Evolutionary conservation across 1,140 invertebrate genomes (phyloP).

Genomic region (Tetragnatha versicolor): DNA sequence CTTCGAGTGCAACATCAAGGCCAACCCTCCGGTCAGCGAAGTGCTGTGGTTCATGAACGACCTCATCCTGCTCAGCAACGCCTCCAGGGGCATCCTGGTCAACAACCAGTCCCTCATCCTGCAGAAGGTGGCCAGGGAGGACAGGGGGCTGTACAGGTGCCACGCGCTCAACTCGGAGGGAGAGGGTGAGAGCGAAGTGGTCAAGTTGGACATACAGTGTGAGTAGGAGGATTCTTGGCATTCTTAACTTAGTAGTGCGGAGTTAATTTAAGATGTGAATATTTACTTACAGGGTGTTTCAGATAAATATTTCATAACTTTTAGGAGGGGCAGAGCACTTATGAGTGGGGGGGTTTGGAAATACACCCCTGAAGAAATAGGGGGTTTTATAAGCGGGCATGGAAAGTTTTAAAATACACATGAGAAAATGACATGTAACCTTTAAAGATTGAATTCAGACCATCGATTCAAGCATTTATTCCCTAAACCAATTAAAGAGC

Average conservation of each 20-base stretch:
- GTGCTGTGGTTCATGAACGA: constrained; percentile 58
- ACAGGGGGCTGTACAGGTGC: constrained; percentile 75
- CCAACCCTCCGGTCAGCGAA: constrained; percentile 59
- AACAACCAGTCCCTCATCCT: constrained; percentile 74
- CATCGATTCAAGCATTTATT: too few species aligned
- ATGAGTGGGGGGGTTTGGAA: too few species aligned
- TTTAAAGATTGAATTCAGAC: too few species aligned
- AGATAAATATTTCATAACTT: too few species aligned
- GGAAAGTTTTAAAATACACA: background rate
- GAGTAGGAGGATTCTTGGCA: too few species aligned
- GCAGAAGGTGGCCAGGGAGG: constrained; percentile 60
- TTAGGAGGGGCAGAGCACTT: too few species aligned
- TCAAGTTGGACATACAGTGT: constrained; percentile 81
- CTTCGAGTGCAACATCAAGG: constrained; percentile 58
- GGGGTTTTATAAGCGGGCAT: too few species aligned
- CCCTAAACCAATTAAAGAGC: too few species aligned
- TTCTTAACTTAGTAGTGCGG: too few species aligned
- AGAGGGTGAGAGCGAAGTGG: constrained; percentile 82
- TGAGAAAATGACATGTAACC: background rate
- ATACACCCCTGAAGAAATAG: too few species aligned
- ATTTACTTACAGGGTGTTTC: background rate
- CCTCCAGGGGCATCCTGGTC: constrained; percentile 75
- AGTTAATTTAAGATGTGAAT: too few species aligned
- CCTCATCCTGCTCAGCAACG: constrained; percentile 49
- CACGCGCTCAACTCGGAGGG: constrained; percentile 88